Evolutionary conservation across 35 echinoderm and acorn worm species (phyloP).

Genomic region (Ophiothrix spiculata): DNA sequence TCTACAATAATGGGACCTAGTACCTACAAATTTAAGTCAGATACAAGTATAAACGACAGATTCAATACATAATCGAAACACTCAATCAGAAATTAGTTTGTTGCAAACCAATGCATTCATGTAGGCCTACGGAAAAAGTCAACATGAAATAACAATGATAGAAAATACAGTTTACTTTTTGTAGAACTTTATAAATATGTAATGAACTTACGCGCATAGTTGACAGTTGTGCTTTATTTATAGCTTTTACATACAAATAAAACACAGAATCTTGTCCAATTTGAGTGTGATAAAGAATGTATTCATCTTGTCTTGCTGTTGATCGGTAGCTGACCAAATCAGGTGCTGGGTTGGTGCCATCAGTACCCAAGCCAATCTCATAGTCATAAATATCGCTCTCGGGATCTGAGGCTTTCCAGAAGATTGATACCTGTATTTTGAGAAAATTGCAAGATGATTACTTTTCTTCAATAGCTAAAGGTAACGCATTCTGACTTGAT

Average conservation of each 20-base stretch:
- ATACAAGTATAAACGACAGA: too few species aligned
- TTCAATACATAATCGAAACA: too few species aligned
- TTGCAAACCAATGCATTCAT: too few species aligned
- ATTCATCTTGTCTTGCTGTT: constrained; percentile 25
- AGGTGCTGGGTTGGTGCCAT: neutral
- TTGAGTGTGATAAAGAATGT: constrained; percentile 29
- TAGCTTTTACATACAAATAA: constrained; percentile 25
- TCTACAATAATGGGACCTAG: constrained; percentile 54
- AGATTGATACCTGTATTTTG: neutral
- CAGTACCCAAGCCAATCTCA: neutral
- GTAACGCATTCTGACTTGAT: too few species aligned
- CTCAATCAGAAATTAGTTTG: too few species aligned
- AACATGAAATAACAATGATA: too few species aligned
- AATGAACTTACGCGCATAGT: constrained; percentile 23
- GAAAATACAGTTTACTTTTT: too few species aligned
- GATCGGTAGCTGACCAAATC: neutral
- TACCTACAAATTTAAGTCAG: too few species aligned
- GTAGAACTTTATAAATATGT: too few species aligned
- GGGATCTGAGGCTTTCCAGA: neutral
- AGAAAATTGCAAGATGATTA: too few species aligned
- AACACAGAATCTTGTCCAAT: constrained; percentile 32
- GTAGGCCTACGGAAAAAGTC: too few species aligned
- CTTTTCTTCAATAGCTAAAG: too few species aligned
- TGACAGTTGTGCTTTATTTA: constrained; percentile 40
- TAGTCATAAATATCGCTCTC: neutral